phyloP scores from a whole-genome alignment of 2,113 vertebrate genomes.

The Lepus europaeus region DNA sequence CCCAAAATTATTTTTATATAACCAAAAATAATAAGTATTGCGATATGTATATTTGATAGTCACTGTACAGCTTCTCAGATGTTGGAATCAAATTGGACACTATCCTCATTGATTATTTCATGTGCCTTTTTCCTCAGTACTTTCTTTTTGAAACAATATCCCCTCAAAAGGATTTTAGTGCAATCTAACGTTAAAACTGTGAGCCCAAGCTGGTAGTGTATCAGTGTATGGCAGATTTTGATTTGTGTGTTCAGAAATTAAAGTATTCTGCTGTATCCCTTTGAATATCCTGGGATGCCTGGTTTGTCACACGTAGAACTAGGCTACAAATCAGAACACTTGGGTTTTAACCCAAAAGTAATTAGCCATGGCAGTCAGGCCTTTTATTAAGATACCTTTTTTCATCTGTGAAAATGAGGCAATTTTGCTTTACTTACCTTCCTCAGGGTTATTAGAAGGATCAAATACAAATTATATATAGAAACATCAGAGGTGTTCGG shows the following conservation, averaged over 20 bases:
- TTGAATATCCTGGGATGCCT: not conserved
- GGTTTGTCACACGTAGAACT: not conserved
- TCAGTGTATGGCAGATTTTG: not conserved
- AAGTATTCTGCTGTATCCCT: not conserved
- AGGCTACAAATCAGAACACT: not conserved
- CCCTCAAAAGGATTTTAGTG: not conserved
- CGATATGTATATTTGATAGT: not conserved
- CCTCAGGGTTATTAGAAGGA: not conserved
- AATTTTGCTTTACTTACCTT: not conserved
- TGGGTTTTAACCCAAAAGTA: conserved; percentile 23
- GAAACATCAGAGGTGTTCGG: not conserved
- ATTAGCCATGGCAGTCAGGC: not conserved
- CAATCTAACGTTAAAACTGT: not conserved
- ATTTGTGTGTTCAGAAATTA: not conserved
- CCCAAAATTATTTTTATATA: not conserved
- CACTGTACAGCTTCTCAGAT: not conserved
- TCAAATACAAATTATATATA: not conserved
- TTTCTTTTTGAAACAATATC: not conserved
- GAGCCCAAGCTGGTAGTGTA: not conserved
- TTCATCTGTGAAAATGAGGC: conserved; percentile 38
- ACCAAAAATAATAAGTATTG: not conserved
- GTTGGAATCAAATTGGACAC: not conserved
- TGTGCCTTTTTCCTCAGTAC: too few species aligned
- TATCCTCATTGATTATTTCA: not conserved
- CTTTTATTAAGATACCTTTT: not conserved